phyloP scores from a whole-genome alignment of 2,113 vertebrate genomes.

The Lathamus discolor region DNA sequence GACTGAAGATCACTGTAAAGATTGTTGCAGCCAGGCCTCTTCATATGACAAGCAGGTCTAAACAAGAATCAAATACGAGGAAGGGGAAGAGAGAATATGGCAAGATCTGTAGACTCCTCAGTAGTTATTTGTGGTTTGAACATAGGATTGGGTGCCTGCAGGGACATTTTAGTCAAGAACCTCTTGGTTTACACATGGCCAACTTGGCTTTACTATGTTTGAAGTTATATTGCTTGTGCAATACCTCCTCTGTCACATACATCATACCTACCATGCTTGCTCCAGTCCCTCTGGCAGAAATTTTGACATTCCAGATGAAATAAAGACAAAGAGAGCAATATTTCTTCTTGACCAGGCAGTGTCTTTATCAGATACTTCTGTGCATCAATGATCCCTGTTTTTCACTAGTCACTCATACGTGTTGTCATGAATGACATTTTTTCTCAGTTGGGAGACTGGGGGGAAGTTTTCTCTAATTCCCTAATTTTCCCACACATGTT shows the following conservation, averaged over 20 bases:
- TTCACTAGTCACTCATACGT: neutral
- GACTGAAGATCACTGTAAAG: constrained; percentile 19
- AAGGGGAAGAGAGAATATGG: neutral
- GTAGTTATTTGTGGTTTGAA: neutral
- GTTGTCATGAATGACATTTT: neutral
- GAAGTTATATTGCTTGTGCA: neutral
- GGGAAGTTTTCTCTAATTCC: neutral
- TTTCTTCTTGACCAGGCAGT: constrained; percentile 2
- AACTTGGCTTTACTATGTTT: neutral
- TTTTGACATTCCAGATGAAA: neutral
- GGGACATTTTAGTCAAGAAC: neutral
- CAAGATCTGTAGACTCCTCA: neutral
- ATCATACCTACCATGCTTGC: accelerated
- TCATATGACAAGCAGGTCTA: constrained; percentile 44
- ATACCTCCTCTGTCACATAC: neutral
- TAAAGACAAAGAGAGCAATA: neutral
- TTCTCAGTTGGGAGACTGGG: neutral
- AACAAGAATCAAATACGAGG: constrained; percentile 50
- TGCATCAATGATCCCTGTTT: neutral
- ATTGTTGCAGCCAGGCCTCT: constrained; percentile 28
- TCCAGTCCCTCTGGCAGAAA: neutral
- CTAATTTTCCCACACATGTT: neutral
- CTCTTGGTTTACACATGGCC: neutral
- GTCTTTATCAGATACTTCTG: constrained; percentile 4
- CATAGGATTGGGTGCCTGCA: neutral